Evolutionary conservation across 2,113 vertebrate species (phyloP).

Genomic region (Platanista minor): DNA sequence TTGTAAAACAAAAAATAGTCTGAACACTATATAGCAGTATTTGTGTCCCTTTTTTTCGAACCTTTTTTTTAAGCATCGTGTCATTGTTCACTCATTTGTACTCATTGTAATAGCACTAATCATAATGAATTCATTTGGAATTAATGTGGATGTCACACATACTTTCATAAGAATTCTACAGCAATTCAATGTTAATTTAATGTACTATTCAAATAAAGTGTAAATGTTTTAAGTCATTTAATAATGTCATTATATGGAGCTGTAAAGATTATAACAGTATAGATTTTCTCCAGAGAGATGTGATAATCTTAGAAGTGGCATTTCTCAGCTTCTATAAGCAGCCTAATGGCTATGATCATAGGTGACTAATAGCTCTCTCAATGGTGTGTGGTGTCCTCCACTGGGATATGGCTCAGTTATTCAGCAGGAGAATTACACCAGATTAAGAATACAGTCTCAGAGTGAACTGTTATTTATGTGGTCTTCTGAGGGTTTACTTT

Average conservation of each 20-base stretch:
- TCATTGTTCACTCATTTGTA: constrained; percentile 52
- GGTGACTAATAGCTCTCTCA: not conserved
- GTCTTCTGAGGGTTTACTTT: not conserved
- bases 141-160: constrained; percentile 52
- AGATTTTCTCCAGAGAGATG: not conserved
- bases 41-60: not conserved
- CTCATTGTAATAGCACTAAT: constrained; percentile 35
- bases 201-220: constrained; percentile 40
- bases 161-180: not conserved
- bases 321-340: not conserved
- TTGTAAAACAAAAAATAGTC: not conserved
- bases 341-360: not conserved
- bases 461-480: not conserved
- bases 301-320: not conserved
- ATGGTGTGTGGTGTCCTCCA: not conserved
- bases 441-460: not conserved
- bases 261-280: constrained; percentile 45
- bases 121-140: constrained; percentile 51
- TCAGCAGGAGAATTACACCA: not conserved
- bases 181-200: constrained; percentile 64
- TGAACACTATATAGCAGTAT: not conserved
- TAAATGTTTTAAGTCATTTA: constrained; percentile 17
- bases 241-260: not conserved
- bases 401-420: not conserved
- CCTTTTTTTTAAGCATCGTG: not conserved